These are phyloP conservation scores for Bombus impatiens DNA, from an alignment of 1,140 invertebrate genomes.

Conservation along the genomic window DNA sequence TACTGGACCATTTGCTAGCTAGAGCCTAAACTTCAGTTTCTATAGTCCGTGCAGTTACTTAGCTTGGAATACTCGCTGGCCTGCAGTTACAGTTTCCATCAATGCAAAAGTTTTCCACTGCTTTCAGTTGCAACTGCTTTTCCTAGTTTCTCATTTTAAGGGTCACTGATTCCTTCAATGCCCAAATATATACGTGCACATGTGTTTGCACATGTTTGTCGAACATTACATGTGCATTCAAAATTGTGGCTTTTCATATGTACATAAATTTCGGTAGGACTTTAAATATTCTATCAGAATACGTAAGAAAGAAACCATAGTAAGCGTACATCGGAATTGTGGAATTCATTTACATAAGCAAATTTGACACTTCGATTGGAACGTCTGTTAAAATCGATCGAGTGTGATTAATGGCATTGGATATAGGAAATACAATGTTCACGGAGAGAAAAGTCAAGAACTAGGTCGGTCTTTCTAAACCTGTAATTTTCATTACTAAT, in stretches of 20 bases:
- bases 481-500: not conserved
- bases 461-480: not conserved
- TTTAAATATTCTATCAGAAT: conserved; percentile 1
- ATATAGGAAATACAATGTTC: not conserved
- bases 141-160: conserved; percentile 3
- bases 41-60: not conserved
- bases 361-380: not conserved
- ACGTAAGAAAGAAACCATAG: too few species aligned
- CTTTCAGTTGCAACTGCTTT: conserved; percentile 8
- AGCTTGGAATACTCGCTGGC: not conserved
- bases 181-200: not conserved
- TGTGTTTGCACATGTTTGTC: conserved; percentile 18
- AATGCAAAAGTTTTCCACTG: conserved; percentile 40
- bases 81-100: conserved; percentile 7
- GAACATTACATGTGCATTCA: not conserved
- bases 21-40: too few species aligned
- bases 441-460: not conserved
- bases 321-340: too few species aligned
- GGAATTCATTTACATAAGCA: not conserved
- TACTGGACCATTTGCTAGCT: not conserved
- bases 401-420: not conserved
- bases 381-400: not conserved
- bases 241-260: too few species aligned
- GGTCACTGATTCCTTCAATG: conserved; percentile 41
- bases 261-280: not conserved